Evolutionary conservation across 2,797 vertebrate genomes (phyloP), one percentile per base, ranked within the genome.

Genomic region (Gadopsis bispinosus): DNA sequence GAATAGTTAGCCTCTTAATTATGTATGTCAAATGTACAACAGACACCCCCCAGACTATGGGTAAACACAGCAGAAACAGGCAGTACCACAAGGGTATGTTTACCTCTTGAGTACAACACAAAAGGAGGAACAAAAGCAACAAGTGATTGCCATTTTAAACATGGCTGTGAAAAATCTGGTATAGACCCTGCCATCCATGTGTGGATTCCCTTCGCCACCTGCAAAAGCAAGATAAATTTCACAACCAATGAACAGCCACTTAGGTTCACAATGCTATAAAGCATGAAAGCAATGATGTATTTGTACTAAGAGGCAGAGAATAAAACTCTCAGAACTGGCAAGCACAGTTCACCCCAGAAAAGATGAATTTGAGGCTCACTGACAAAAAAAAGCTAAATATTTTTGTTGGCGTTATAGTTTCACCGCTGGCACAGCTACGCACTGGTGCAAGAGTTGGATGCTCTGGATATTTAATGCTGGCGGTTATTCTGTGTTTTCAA

Each of bases 201-300:
- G 86, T 45, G 69, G 81, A 88, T 86, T 90, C 68, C 77, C 77
- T 56, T 73, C 66, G 37, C 78, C 90, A 85, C 83, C 90, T 93
- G 91, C 88, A 82, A 76, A 82, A 86, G 83, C 60, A 72, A 91
- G 92, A 93, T 93, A 91, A 84, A 90, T 86, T 84, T 85, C 79
- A 73, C 69, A 81, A 83, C 83, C 81, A 87, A 85, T 75, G 77
- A 86, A 71, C 74, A 81, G 82, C 77, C 86, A 78, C 84, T 86
- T 81, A 80, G 84, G 55, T 79, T 89, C 85, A 83, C 86, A 88
- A 75, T 75, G 75, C 78, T 85, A 51, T 60, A 83, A 73, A 83
- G 87, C 83, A 90, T 88, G 81, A 89, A 86, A 90, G 87, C 83
- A 72, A 77, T 88, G 83, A 83, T 88, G 87, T 75, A 82, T 88